These are phyloP conservation scores for Spisula subtruncata DNA, from an alignment of 2,888 invertebrate genomes.

Conservation along the genomic window DNA sequence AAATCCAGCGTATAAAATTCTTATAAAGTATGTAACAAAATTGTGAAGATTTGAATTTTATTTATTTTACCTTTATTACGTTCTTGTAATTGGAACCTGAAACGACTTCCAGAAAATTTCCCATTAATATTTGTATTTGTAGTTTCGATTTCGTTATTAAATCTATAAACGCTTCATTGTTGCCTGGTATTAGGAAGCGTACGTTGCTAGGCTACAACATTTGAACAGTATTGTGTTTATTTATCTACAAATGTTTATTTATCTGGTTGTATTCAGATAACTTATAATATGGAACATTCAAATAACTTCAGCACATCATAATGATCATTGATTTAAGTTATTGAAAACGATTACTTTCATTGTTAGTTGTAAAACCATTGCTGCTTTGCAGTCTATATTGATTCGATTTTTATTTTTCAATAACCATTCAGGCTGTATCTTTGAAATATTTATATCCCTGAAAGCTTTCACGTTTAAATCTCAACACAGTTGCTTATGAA, in stretches of 20 bases:
- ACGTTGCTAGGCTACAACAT: not conserved
- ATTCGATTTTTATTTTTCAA: not conserved
- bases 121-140: too few species aligned
- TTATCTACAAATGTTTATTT: not conserved
- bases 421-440: not conserved
- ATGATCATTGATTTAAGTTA: not conserved
- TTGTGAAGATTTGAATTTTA: too few species aligned
- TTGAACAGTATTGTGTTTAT: not conserved
- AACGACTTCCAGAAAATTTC: too few species aligned
- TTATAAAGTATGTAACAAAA: too few species aligned
- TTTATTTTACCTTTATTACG: too few species aligned
- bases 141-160: too few species aligned
- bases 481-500: not conserved
- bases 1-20: too few species aligned
- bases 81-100: too few species aligned
- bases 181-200: not conserved
- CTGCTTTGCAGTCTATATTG: not conserved
- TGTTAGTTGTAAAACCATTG: not conserved
- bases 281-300: not conserved
- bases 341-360: not conserved
- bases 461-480: slow-evolving; percentile 1
- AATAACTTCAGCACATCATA: not conserved
- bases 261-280: not conserved
- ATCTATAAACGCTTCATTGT: too few species aligned
- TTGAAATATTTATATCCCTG: not conserved